These are phyloP conservation scores for Bergia puertoricense DNA, from an alignment of 92 coral and sea anemone species.

Conservation along the genomic window DNA sequence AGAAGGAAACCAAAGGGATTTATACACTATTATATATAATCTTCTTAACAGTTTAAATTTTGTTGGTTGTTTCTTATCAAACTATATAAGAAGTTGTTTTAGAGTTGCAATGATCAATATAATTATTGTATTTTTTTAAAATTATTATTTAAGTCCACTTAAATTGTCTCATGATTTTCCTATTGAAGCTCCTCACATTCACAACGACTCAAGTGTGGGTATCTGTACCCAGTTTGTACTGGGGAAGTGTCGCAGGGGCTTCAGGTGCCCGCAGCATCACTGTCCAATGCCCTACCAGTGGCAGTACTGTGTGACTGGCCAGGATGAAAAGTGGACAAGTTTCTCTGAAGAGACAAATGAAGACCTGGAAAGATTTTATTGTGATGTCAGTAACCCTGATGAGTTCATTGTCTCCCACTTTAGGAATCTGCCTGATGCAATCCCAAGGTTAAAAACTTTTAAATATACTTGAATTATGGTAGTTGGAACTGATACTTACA, in stretches of 20 bases:
- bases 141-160: neutral
- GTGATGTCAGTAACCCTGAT: conserved; percentile 59
- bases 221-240: conserved; percentile 73
- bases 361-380: conserved; percentile 67
- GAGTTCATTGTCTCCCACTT: conserved; percentile 43
- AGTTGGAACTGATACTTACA: too few relatives aligned
- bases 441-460: conserved; percentile 20
- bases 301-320: conserved; percentile 57
- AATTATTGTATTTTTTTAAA: too few relatives aligned
- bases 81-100: too few relatives aligned
- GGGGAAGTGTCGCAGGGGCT: conserved; percentile 62
- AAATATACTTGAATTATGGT: too few relatives aligned
- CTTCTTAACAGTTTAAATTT: too few relatives aligned
- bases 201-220: conserved; percentile 53
- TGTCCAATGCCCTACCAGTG: conserved; percentile 72
- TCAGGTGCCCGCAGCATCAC: conserved; percentile 62
- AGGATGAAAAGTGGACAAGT: conserved; percentile 48
- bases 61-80: too few relatives aligned
- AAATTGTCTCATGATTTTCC: neutral
- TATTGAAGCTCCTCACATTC: conserved; percentile 47
- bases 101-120: too few relatives aligned
- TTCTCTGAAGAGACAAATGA: conserved; percentile 57
- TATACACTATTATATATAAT: too few relatives aligned
- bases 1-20: too few relatives aligned
- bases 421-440: conserved; percentile 29